Evolutionary conservation across 2,113 vertebrate genomes (phyloP).

Genomic region (Camelus dromedarius): DNA sequence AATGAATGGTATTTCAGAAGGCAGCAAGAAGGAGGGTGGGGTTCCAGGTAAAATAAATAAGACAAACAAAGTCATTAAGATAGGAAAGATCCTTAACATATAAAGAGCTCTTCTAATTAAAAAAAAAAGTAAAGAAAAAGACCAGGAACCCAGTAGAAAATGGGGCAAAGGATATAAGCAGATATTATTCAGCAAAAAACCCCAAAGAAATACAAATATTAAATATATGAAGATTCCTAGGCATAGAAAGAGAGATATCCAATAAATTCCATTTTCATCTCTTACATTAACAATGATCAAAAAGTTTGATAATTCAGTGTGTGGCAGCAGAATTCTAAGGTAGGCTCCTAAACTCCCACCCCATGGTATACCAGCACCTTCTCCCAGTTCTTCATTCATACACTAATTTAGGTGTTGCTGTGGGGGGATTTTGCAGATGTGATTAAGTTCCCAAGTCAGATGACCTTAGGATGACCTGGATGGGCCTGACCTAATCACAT

Average conservation of each 20-base stretch:
- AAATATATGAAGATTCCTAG: not conserved
- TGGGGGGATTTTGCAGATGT: not conserved
- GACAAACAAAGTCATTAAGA: constrained; percentile 31
- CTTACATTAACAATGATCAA: constrained; percentile 26
- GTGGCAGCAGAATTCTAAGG: constrained; percentile 11
- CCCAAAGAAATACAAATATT: not conserved
- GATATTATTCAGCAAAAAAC: not conserved
- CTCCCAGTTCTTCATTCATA: not conserved
- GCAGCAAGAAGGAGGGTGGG: not conserved
- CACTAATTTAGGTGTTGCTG: not conserved
- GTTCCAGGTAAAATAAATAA: constrained; percentile 37
- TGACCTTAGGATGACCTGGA: not conserved
- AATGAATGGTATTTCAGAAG: constrained; percentile 34
- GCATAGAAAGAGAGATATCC: not conserved
- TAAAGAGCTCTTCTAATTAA: constrained; percentile 22
- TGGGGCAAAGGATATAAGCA: not conserved
- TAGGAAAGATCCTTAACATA: constrained; percentile 18
- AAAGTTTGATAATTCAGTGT: not conserved
- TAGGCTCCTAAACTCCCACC: not conserved
- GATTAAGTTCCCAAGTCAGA: not conserved
- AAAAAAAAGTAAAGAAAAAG: not conserved
- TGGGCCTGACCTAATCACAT: not conserved
- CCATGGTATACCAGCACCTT: not conserved
- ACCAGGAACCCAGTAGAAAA: constrained; percentile 11
- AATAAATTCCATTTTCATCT: constrained; percentile 32